phyloP scores from a whole-genome alignment of 2,888 invertebrate genomes.

The Ypsolopha scabrella region DNA sequence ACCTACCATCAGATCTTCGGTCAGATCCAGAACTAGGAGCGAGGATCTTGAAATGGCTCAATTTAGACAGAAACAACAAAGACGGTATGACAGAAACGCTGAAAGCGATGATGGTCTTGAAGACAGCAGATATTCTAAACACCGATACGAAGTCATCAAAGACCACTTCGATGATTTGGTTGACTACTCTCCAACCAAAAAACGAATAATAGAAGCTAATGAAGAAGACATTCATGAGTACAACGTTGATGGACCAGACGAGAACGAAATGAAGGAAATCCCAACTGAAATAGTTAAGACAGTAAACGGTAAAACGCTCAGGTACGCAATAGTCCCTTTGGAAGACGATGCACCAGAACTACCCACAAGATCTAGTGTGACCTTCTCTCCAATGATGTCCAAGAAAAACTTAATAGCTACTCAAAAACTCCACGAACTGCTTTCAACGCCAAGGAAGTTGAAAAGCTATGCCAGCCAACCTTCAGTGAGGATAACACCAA shows the following conservation, averaged over 20 bases:
- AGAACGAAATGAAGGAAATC: slow-evolving; percentile 67
- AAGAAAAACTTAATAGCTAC: slow-evolving; percentile 77
- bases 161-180: slow-evolving; percentile 51
- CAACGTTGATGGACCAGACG: slow-evolving; percentile 68
- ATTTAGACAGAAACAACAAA: slow-evolving; percentile 32
- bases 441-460: slow-evolving; percentile 78
- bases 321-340: slow-evolving; percentile 72
- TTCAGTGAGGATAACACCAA: slow-evolving; percentile 54
- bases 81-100: slow-evolving; percentile 37
- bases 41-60: slow-evolving; percentile 64
- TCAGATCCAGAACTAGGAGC: slow-evolving; percentile 43
- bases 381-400: slow-evolving; percentile 57
- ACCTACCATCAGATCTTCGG: slow-evolving; percentile 43
- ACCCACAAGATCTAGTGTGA: slow-evolving; percentile 43
- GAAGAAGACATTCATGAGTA: slow-evolving; percentile 60
- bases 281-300: slow-evolving; percentile 72
- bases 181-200: slow-evolving; percentile 62
- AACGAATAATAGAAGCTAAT: slow-evolving; percentile 53
- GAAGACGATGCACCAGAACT: slow-evolving; percentile 56
- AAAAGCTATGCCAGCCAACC: slow-evolving; percentile 63
- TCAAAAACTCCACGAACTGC: slow-evolving; percentile 79
- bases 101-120: slow-evolving; percentile 46
- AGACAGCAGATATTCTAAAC: slow-evolving; percentile 41
- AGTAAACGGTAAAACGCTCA: slow-evolving; percentile 69
- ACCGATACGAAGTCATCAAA: slow-evolving; percentile 69